Base-by-base conservation (phyloP, 1,140 invertebrate species). In the Manduca sexta region DNA sequence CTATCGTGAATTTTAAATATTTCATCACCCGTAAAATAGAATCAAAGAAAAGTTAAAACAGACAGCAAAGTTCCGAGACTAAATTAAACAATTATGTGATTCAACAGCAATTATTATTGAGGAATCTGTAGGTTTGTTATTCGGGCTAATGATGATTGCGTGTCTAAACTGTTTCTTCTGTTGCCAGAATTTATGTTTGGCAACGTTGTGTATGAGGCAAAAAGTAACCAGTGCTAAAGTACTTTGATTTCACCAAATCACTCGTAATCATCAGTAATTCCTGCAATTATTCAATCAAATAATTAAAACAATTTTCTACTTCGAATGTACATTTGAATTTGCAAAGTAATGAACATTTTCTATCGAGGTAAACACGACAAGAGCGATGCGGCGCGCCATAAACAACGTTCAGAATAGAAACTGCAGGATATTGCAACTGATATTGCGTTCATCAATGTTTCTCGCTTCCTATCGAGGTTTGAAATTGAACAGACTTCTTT, bases 31-130 rank as follows among this genome's bases (percentile, higher is more conserved):
- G 30, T 26, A 5, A 26, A 5, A 26, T 3, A 26, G 4, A 3
- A 26, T 26, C 29, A 14, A 12, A 45, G 26, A 6, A 14, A 34
- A n/a, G n/a, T 34, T 34, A 3, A 34, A 34, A 34, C 33, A 14
- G n/a, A 14, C 0, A 34, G 5, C 33, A 26, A 5, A 26, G 21
- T 26, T 26, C 21, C 8, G 45, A 51, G 53, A 53, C 56, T 44
- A 56, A 62, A 64, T 53, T 54, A 64, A n/a, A 64, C 45, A 51
- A 54, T 61, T 41, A 44, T 50, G 53, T 69, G 49, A 60, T 62
- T 64, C 45, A 56, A 50, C 45, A 6, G 48, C 46, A 46, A 46
- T 49, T 56, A 55, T 26, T 26, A 26, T 56, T 48, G 45, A 49
- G 33, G 46, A 46, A 64, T 61, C 50, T 45, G 15, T 57, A 48